Evolutionary conservation across 30 jellyfish, hydroid and myxozoan genomes (phyloP).

Genomic region (Hydractinia echinata): DNA sequence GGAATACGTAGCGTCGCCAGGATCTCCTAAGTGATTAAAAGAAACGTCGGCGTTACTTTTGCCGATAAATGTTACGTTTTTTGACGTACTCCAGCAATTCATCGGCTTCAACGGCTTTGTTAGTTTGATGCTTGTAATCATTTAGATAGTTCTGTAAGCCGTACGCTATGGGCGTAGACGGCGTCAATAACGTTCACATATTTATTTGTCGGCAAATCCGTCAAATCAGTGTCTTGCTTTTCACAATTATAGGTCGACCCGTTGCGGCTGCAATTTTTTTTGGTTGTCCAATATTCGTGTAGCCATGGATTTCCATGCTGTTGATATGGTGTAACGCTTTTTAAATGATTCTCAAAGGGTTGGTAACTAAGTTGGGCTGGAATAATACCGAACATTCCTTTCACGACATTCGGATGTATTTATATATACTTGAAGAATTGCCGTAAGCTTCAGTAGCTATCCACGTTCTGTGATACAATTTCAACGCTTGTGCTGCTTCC

Average conservation of each 20-base stretch:
- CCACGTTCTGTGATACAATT: conserved; percentile 74
- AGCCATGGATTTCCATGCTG: conserved; percentile 82
- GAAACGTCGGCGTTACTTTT: conserved; percentile 54
- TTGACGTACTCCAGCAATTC: conserved; percentile 37
- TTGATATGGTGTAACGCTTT: conserved; percentile 47
- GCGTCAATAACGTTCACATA: conserved; percentile 89
- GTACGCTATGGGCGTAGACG: conserved; percentile 84
- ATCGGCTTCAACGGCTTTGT: conserved; percentile 30
- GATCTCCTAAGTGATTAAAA: conserved; percentile 78
- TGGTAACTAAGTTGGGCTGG: conserved; percentile 62
- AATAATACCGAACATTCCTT: conserved; percentile 88
- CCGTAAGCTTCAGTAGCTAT: conserved; percentile 99
- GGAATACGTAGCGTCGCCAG: conserved; percentile 94
- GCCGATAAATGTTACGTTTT: conserved; percentile 70
- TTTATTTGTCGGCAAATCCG: conserved; percentile 63
- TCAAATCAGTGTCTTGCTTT: neutral
- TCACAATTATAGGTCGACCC: conserved; percentile 29
- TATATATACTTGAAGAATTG: conserved; percentile 36
- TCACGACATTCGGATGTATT: conserved; percentile 68
- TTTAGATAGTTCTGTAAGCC: conserved; percentile 48
- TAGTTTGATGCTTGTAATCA: neutral
- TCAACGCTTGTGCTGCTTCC: conserved; percentile 60
- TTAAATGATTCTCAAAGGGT: conserved; percentile 56
- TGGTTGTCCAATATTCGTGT: conserved; percentile 61
- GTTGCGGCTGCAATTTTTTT: conserved; percentile 30